Evolutionary conservation across 37 sponge, comb jelly and placozoan genomes (phyloP).

Genomic region (Haliclona indistincta): DNA sequence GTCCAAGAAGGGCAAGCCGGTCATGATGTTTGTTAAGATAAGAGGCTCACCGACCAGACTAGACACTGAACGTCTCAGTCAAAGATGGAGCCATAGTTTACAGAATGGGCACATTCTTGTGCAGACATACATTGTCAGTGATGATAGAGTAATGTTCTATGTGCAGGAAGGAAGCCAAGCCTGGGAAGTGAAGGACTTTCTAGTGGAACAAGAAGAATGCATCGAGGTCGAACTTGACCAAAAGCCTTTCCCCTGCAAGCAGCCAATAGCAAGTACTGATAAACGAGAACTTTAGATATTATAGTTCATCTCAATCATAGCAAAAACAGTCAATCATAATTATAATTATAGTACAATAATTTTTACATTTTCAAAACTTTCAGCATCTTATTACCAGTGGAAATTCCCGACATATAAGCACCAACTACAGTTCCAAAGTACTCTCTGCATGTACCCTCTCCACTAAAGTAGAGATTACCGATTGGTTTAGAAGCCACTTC

Average conservation of each 20-base stretch:
- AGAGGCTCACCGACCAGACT: slow-evolving; percentile 8
- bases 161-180: slow-evolving; percentile 42
- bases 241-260: slow-evolving; percentile 45
- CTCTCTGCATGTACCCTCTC: neutral
- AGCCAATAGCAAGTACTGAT: neutral
- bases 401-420: neutral
- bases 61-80: slow-evolving; percentile 37
- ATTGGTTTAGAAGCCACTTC: neutral
- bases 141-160: slow-evolving; percentile 34
- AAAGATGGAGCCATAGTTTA: slow-evolving; percentile 56
- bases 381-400: neutral
- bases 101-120: slow-evolving; percentile 39
- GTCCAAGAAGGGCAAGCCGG: slow-evolving; percentile 53
- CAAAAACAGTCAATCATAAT: no score
- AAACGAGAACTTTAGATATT: neutral
- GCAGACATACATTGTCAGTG: slow-evolving; percentile 48
- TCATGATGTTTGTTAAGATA: slow-evolving; percentile 58
- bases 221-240: slow-evolving; percentile 47
- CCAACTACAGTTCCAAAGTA: slow-evolving; percentile 4
- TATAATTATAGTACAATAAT: neutral
- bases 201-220: slow-evolving; percentile 54
- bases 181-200: slow-evolving; percentile 67
- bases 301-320: no score
- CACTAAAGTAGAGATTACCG: slow-evolving; percentile 2
- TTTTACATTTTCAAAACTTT: neutral